Evolutionary conservation across 2,113 vertebrate species (phyloP).

Genomic region (Phaethon lepturus): DNA sequence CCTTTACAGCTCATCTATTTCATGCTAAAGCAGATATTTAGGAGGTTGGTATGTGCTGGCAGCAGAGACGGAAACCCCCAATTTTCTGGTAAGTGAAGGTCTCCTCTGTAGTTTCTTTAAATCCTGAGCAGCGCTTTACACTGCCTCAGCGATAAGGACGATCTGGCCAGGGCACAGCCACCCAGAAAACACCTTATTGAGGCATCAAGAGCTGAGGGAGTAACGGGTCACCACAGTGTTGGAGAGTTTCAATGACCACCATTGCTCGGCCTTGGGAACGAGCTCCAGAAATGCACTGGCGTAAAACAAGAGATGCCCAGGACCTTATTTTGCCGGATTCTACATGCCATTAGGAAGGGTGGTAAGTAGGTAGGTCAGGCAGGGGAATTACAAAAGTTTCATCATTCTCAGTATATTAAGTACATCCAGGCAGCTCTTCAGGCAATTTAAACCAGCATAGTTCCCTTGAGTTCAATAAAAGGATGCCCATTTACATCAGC

Average conservation of each 20-base stretch:
- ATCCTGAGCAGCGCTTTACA: neutral
- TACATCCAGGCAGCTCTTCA: neutral
- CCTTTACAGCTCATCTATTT: neutral
- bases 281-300: neutral
- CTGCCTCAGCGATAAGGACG: neutral
- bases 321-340: neutral
- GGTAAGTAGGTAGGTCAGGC: neutral
- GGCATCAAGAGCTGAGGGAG: neutral
- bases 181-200: neutral
- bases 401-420: neutral
- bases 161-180: neutral
- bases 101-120: neutral
- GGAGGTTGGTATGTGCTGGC: neutral
- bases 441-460: neutral
- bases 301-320: neutral
- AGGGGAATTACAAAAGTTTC: neutral
- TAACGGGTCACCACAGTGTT: neutral
- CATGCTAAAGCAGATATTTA: neutral
- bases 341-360: neutral
- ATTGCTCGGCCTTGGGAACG: accelerated
- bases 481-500: neutral
- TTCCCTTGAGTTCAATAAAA: neutral
- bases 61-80: neutral
- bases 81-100: neutral
- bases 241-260: neutral